phyloP scores from a whole-genome alignment of 2,797 vertebrate genomes.

The Buphagus erythrorhynchus region DNA sequence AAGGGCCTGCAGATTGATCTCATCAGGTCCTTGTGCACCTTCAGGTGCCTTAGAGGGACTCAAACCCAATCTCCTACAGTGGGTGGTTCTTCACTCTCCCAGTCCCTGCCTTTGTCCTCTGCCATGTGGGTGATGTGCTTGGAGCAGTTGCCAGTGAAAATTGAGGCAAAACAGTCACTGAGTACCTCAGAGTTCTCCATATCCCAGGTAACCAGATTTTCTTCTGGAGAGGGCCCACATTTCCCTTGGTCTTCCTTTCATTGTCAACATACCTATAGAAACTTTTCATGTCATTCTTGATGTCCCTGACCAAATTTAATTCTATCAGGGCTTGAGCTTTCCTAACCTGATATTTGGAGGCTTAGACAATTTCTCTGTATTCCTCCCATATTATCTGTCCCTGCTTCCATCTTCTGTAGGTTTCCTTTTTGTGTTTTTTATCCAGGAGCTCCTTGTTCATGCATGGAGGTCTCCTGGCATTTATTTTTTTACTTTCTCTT shows the following conservation, averaged over 20 bases:
- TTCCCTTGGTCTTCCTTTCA: neutral
- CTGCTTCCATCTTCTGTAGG: neutral
- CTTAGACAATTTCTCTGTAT: neutral
- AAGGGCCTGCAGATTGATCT: neutral
- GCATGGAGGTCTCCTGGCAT: neutral
- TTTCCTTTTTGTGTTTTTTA: neutral
- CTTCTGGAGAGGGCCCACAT: neutral
- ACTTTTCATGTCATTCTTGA: neutral
- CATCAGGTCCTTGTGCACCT: neutral
- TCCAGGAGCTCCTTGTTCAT: neutral
- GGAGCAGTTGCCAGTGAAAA: neutral
- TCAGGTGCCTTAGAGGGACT: neutral
- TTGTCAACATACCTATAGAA: neutral
- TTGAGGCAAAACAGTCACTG: neutral
- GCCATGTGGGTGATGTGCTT: accelerated
- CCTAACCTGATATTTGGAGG: neutral
- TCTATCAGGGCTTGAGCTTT: neutral
- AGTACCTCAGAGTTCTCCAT: neutral
- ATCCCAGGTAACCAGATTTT: neutral
- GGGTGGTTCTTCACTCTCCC: neutral
- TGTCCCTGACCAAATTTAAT: neutral
- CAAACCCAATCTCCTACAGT: neutral
- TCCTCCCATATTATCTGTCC: neutral
- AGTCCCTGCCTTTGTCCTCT: neutral
- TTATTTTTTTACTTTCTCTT: neutral